Conservation (phyloP, 2,113 vertebrate species). For the Chaenogobius annularis region DNA sequence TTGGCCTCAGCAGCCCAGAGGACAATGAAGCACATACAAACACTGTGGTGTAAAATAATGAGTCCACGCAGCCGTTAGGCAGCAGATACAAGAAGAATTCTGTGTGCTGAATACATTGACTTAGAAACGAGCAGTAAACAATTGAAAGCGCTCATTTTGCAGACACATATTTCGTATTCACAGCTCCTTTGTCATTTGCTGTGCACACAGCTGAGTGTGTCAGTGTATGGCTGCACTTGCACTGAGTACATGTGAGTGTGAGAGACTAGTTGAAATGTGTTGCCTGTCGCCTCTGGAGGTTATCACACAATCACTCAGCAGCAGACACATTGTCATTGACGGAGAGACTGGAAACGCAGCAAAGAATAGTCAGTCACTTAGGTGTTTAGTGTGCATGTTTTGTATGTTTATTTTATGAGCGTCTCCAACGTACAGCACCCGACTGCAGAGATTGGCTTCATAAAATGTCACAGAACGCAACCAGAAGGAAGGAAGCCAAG, state of each 20-base stretch:
- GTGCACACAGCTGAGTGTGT: conserved; percentile 23
- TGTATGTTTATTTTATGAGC: conserved; percentile 75
- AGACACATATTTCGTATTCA: conserved; percentile 30
- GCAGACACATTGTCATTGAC: conserved; percentile 65
- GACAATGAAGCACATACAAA: conserved; percentile 12
- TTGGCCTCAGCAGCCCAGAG: conserved; percentile 28
- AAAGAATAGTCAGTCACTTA: conserved; percentile 51
- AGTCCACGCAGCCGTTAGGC: conserved; percentile 14
- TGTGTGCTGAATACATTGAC: conserved; percentile 12
- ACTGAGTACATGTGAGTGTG: conserved; percentile 28
- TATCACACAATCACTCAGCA: conserved; percentile 61
- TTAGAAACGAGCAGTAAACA: conserved; percentile 20
- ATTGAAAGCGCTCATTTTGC: conserved; percentile 29
- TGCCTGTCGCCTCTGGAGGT: conserved; percentile 60
- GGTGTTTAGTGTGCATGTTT: conserved; percentile 57
- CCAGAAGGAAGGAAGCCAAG: conserved; percentile 31
- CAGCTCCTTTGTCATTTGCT: conserved; percentile 38
- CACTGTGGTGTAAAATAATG: conserved; percentile 21
- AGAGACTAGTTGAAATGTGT: conserved; percentile 52
- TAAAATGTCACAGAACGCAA: conserved; percentile 36
- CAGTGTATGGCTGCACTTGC: conserved; percentile 16
- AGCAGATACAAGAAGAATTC: conserved; percentile 12
- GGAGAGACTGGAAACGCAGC: conserved; percentile 52
- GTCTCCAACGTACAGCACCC: conserved; percentile 18
- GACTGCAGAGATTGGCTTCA: conserved; percentile 57